phyloP scores from a whole-genome alignment of 2,113 vertebrate genomes.

The Balaeniceps rex region DNA sequence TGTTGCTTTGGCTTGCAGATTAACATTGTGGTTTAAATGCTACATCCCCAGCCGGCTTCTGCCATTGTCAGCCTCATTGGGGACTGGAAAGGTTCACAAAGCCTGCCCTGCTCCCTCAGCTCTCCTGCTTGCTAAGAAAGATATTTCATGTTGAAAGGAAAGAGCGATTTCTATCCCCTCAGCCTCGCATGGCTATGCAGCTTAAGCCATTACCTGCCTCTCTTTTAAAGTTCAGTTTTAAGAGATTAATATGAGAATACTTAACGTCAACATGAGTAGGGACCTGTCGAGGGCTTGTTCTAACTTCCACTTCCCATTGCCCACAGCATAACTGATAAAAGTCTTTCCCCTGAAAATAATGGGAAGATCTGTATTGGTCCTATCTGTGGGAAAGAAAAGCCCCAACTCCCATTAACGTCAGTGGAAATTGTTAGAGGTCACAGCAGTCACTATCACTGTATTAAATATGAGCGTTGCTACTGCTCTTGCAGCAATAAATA shows the following conservation, averaged over 20 bases:
- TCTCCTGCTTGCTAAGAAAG: neutral
- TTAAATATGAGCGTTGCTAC: neutral
- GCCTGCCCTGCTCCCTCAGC: neutral
- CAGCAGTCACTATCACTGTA: neutral
- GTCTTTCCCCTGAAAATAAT: neutral
- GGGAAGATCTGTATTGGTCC: neutral
- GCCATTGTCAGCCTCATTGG: neutral
- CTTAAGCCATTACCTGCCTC: neutral
- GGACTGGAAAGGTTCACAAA: neutral
- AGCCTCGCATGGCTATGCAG: neutral
- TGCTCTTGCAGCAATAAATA: neutral
- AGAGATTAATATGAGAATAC: neutral
- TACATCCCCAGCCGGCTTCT: neutral
- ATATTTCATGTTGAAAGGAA: neutral
- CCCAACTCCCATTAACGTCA: neutral
- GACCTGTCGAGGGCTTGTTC: neutral
- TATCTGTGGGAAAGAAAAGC: neutral
- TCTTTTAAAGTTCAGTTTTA: neutral
- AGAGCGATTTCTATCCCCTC: neutral
- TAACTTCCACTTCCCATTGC: fast-evolving
- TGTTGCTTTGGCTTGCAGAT: neutral
- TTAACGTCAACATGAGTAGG: neutral
- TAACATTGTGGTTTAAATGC: neutral
- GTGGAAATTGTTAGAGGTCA: neutral
- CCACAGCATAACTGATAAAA: neutral